Conservation (phyloP, 2,113 vertebrate genomes). For the Rhinogobius similis region DNA sequence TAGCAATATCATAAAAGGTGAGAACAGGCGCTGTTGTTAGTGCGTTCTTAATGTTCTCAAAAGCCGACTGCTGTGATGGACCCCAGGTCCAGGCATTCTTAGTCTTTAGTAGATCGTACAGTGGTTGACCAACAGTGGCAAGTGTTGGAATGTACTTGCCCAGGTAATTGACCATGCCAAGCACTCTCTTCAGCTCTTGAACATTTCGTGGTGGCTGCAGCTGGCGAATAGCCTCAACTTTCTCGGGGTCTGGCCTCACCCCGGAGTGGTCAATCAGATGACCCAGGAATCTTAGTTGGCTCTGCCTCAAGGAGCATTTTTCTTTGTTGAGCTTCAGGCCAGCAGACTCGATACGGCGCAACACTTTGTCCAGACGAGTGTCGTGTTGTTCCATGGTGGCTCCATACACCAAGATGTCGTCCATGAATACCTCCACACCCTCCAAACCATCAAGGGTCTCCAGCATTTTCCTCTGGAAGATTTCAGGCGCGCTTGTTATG, state of each 20-base stretch:
- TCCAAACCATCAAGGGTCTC: neutral
- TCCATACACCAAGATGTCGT: neutral
- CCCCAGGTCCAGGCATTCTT: slow-evolving; percentile 9
- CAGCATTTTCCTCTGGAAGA: slow-evolving; percentile 3
- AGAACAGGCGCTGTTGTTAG: slow-evolving; percentile 1
- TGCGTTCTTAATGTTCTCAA: neutral
- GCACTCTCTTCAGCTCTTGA: neutral
- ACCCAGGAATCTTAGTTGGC: neutral
- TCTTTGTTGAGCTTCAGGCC: too few relatives aligned
- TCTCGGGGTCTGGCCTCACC: neutral
- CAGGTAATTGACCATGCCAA: neutral
- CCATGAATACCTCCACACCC: neutral
- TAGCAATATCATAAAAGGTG: neutral
- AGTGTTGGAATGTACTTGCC: neutral
- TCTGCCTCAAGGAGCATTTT: too few relatives aligned
- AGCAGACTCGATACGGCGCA: too few relatives aligned
- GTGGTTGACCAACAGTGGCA: neutral
- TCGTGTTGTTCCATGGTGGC: neutral
- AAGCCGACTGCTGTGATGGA: neutral
- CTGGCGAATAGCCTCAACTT: neutral
- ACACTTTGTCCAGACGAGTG: too few relatives aligned
- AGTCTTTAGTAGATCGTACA: neutral
- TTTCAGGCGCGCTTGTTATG: neutral
- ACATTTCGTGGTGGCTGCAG: neutral
- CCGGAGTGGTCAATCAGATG: neutral